Evolutionary conservation across 2,113 vertebrate species (phyloP), one percentile per base, ranked within the genome.

Genomic region (Spheniscus mendiculus): DNA sequence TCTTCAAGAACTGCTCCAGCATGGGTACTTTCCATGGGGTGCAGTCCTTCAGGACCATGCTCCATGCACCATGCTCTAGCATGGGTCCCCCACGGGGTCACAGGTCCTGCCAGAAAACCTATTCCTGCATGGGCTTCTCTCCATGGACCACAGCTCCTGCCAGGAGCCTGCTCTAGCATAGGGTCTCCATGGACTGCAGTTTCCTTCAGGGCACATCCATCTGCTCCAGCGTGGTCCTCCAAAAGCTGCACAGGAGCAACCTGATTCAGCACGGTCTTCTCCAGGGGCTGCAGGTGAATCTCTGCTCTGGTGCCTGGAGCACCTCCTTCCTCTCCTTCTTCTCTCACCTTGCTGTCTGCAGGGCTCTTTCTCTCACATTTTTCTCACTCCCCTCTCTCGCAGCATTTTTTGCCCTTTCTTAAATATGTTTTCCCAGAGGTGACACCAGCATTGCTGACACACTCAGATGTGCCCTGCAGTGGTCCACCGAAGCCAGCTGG

Each of bases 261-360:
- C 5, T 61, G 9, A 27, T 72, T 38, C 38, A 83, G 11, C 22
- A 15, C 12, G n/a, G 5, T 44, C 22, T 44, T 61, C 26, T 84
- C 21, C n/a, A 49, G 29, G 7, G 17, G 6, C 52, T 55, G 15
- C n/a, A 73, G 32, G 12, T 2, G 58, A 62, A 62, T n/a, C 16
- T 44, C 34, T 67, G 9, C n/a, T 73, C 12, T 55, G 11, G 15
- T 6, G 7, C 1, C 0, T 29, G 12, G 4, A 67, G 11, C 12
- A 38, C 25, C 26, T 45, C 7, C 11, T 81, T 0, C 0, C 22
- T 3, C 8, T 38, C 12, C 53, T 29, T 53, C 27, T 40, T 32
- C 32, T 67, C 25, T 45, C 15, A 47, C 2, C 2, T 30, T 56
- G 15, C 4, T 27, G 10, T 58, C 45, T 58, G 17, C 32, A 81